Percentiles rank a stretch among this genome's conserved stretches.
Evolutionary conservation across 2,888 invertebrate species (phyloP).

Genomic region (Plagodis dolabraria): DNA sequence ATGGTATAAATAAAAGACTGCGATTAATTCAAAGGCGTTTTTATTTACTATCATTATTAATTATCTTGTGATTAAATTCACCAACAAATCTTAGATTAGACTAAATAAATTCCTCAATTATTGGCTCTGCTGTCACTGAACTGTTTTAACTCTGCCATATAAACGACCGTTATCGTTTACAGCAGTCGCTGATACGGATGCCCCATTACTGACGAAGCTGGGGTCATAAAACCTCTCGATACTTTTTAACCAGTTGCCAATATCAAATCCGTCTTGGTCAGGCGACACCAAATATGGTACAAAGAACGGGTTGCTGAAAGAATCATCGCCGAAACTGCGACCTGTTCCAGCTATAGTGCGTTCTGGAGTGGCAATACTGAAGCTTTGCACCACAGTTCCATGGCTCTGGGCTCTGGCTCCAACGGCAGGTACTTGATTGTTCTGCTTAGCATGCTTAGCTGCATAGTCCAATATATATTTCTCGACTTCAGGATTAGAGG

Average conservation of each 20-base stretch:
- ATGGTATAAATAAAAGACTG: conserved; percentile 54
- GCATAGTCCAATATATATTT: conserved; percentile 49
- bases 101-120: conserved; percentile 10
- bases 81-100: not conserved
- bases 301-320: conserved; percentile 48
- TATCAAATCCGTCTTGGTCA: conserved; percentile 49
- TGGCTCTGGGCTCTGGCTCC: conserved; percentile 20
- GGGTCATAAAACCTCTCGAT: conserved; percentile 57
- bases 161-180: conserved; percentile 63
- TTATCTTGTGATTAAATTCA: not conserved
- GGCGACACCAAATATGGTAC: conserved; percentile 56
- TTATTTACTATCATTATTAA: conserved; percentile 11
- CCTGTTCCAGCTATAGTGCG: conserved; percentile 52
- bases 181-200: conserved; percentile 50
- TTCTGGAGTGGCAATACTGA: conserved; percentile 54
- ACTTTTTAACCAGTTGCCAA: conserved; percentile 57
- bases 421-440: not conserved
- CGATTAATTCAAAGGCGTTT: conserved; percentile 27
- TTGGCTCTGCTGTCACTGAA: conserved; percentile 47
- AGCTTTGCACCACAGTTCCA: conserved; percentile 41
- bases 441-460: conserved; percentile 37
- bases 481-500: conserved; percentile 59
- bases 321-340: conserved; percentile 50
- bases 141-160: conserved; percentile 58
- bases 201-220: conserved; percentile 46